These are phyloP conservation scores for Anabas testudineus DNA, from an alignment of 2,797 vertebrate species.

Conservation along the genomic window DNA sequence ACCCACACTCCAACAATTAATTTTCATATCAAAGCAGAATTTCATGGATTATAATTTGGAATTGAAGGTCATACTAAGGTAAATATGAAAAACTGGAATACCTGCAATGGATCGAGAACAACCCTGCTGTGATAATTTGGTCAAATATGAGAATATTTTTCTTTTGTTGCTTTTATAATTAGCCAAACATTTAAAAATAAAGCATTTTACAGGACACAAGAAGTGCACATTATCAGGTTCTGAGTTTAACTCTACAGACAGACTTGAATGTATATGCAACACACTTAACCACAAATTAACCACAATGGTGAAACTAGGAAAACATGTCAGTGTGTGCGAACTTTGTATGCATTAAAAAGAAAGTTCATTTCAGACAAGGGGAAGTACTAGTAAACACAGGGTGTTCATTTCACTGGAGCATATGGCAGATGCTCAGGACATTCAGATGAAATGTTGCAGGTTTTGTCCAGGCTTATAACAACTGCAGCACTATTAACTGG, in stretches of 20 bases:
- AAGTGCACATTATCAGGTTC: background rate
- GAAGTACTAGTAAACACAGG: background rate
- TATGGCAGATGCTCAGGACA: slow-evolving; percentile 40
- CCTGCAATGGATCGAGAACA: background rate
- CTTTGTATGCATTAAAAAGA: background rate
- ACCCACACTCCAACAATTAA: slow-evolving; percentile 27
- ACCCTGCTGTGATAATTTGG: slow-evolving; percentile 2
- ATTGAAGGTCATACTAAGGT: slow-evolving; percentile 22
- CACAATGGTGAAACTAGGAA: background rate
- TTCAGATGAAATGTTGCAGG: slow-evolving; percentile 55
- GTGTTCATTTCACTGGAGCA: slow-evolving; percentile 37
- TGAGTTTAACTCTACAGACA: background rate
- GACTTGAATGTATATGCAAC: background rate
- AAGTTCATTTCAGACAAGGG: slow-evolving; percentile 3
- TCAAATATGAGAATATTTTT: slow-evolving; percentile 7
- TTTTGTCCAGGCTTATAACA: slow-evolving; percentile 46
- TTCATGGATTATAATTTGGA: background rate
- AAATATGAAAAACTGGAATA: slow-evolving; percentile 10
- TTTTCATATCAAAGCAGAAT: slow-evolving; percentile 36
- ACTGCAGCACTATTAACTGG: background rate
- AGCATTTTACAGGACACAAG: background rate
- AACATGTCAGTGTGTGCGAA: too few species aligned
- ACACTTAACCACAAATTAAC: slow-evolving; percentile 10
- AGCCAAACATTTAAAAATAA: slow-evolving; percentile 3
- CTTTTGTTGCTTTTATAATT: slow-evolving; percentile 6